phyloP scores from a whole-genome alignment of 2,888 invertebrate species.

The Halictus quadricinctus region DNA sequence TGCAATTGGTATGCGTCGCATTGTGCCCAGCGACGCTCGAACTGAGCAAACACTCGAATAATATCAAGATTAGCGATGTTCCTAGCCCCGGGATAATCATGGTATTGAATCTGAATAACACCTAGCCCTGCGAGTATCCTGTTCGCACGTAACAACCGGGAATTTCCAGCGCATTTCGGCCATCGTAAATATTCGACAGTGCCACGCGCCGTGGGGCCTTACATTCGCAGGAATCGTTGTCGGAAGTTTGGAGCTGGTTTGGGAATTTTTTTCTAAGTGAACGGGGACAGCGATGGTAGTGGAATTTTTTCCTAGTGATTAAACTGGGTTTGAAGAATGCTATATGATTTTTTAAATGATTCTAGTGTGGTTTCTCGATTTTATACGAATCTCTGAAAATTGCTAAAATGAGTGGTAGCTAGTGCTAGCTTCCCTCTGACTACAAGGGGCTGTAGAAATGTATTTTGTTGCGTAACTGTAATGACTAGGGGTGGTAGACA shows the following conservation, averaged over 20 bases:
- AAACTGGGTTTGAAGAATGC: background rate
- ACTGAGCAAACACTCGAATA: conserved; percentile 5
- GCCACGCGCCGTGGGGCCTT: background rate
- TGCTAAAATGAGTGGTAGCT: too few relatives aligned
- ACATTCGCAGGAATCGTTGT: background rate
- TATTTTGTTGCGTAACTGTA: too few relatives aligned
- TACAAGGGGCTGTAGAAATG: too few relatives aligned
- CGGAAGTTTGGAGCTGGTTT: too few relatives aligned
- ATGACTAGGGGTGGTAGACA: too few relatives aligned
- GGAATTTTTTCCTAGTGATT: background rate
- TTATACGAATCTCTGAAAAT: background rate
- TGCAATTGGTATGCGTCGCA: conserved; percentile 6
- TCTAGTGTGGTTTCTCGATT: background rate
- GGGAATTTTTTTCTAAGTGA: background rate
- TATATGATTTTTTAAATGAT: background rate
- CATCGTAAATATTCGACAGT: background rate
- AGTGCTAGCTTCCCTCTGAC: too few relatives aligned
- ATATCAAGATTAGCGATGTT: conserved; percentile 15
- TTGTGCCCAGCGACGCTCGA: background rate
- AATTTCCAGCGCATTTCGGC: background rate
- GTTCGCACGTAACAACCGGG: conserved; percentile 4
- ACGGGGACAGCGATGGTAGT: rapidly evolving
- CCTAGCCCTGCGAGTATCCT: background rate
- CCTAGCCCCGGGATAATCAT: conserved; percentile 32
- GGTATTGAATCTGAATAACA: conserved; percentile 25